Percentiles rank a stretch among this genome's conserved stretches.
These are phyloP conservation scores for Romanogobio albipinnatus DNA, from an alignment of 2,113 vertebrate genomes.

Conservation along the genomic window DNA sequence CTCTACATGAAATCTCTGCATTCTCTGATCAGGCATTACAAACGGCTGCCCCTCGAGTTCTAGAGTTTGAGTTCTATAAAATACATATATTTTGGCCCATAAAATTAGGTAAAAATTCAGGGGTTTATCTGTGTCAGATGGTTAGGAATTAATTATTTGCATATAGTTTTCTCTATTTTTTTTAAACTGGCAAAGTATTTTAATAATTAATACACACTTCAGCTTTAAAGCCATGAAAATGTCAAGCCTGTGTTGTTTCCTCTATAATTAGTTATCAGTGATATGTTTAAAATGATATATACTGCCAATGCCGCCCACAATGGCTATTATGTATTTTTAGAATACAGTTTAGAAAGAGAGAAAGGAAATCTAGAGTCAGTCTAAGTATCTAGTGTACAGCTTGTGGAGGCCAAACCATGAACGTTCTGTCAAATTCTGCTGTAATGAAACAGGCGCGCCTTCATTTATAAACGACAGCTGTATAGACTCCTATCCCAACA, in stretches of 20 bases:
- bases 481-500: constrained; percentile 40
- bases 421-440: constrained; percentile 47
- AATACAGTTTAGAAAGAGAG: background rate
- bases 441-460: constrained; percentile 61
- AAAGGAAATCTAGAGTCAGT: background rate
- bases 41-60: background rate
- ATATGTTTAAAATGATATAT: background rate
- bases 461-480: constrained; percentile 58
- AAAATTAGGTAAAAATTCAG: too few relatives aligned
- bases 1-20: background rate
- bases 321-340: background rate
- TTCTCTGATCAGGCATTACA: background rate
- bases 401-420: constrained; percentile 30
- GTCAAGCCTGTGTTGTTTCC: background rate
- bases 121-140: background rate
- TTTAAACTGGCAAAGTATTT: background rate
- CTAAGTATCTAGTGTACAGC: constrained; percentile 7
- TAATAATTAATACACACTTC: background rate
- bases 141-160: background rate
- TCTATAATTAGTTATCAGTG: background rate
- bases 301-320: background rate
- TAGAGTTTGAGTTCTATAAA: background rate
- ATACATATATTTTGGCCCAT: too few relatives aligned
- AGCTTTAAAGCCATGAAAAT: background rate
- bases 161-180: background rate